phyloP scores from a whole-genome alignment of 2,797 vertebrate genomes.

The Cirrhinus molitorella region DNA sequence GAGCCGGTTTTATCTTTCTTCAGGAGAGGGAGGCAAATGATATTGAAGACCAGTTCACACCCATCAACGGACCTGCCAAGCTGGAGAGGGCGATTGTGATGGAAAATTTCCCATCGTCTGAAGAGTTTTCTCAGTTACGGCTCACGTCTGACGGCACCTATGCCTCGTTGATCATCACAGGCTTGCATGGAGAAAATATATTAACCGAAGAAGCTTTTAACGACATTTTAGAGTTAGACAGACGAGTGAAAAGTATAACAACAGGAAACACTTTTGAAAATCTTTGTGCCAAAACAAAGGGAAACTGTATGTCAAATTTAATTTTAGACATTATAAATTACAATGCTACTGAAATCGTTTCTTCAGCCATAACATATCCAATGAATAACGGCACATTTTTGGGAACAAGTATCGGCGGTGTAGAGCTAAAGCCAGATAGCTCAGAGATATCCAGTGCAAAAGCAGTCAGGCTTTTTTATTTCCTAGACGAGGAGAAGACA shows the following conservation, averaged over 20 bases:
- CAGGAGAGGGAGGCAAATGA: conserved; percentile 55
- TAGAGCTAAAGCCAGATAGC: background rate
- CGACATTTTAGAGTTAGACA: conserved; percentile 65
- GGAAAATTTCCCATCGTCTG: conserved; percentile 59
- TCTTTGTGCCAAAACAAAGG: conserved; percentile 62
- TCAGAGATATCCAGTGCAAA: conserved; percentile 28
- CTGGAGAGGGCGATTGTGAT: conserved; percentile 67
- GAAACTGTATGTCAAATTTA: conserved; percentile 60
- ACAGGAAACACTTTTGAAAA: conserved; percentile 28
- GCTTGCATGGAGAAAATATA: conserved; percentile 4
- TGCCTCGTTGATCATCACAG: conserved; percentile 24
- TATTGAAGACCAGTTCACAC: conserved; percentile 77
- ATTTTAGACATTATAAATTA: conserved; percentile 56
- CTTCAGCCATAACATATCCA: conserved; percentile 24
- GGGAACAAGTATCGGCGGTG: conserved; percentile 55
- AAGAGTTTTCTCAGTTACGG: conserved; percentile 72
- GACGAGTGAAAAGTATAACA: rapidly evolving
- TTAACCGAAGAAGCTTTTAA: conserved; percentile 40
- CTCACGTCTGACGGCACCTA: conserved; percentile 44
- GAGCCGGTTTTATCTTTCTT: conserved; percentile 68
- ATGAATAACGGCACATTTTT: conserved; percentile 9
- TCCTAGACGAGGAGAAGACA: conserved; percentile 44
- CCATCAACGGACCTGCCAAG: conserved; percentile 71
- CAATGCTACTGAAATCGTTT: background rate
- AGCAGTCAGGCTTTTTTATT: conserved; percentile 62